These are phyloP conservation scores for Noctua fimbriata DNA, from an alignment of 2,888 invertebrate species.

Conservation along the genomic window DNA sequence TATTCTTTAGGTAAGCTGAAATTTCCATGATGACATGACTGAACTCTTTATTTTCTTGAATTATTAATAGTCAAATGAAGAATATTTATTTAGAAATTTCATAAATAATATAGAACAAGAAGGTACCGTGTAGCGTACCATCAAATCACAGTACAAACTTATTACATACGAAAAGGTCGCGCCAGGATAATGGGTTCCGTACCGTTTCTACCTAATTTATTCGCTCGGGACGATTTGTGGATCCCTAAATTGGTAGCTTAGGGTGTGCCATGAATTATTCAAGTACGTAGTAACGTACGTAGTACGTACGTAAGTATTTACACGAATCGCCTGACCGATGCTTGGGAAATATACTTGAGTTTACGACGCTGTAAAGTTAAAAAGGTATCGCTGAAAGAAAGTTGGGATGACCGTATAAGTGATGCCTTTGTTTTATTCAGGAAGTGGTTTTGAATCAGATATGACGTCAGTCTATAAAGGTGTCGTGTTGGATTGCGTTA, in stretches of 20 bases:
- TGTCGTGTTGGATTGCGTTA: background rate
- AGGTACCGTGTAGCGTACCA: background rate
- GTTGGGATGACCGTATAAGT: constrained; percentile 14
- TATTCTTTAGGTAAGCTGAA: background rate
- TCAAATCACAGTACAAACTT: constrained; percentile 53
- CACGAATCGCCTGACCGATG: constrained; percentile 49
- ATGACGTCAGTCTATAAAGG: background rate
- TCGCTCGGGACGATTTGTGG: constrained; percentile 58
- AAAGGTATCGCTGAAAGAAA: constrained; percentile 29
- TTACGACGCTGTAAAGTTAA: constrained; percentile 51
- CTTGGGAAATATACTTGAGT: constrained; percentile 37
- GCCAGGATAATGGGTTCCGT: constrained; percentile 59
- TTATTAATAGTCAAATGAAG: background rate
- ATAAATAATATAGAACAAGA: background rate
- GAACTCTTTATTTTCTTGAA: background rate
- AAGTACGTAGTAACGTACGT: constrained; percentile 31
- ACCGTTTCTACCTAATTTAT: constrained; percentile 58
- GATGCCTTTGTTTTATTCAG: constrained; percentile 41
- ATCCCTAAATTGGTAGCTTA: constrained; percentile 60
- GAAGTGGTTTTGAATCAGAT: constrained; percentile 1
- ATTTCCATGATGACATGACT: background rate
- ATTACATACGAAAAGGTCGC: constrained; percentile 52
- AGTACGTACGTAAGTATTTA: constrained; percentile 41
- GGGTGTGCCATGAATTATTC: constrained; percentile 62
- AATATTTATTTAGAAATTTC: constrained; percentile 4